Percentiles rank a stretch among this genome's conserved stretches.
Conservation (phyloP, 2,888 invertebrate genomes). For the Scaeva pyrastri region DNA sequence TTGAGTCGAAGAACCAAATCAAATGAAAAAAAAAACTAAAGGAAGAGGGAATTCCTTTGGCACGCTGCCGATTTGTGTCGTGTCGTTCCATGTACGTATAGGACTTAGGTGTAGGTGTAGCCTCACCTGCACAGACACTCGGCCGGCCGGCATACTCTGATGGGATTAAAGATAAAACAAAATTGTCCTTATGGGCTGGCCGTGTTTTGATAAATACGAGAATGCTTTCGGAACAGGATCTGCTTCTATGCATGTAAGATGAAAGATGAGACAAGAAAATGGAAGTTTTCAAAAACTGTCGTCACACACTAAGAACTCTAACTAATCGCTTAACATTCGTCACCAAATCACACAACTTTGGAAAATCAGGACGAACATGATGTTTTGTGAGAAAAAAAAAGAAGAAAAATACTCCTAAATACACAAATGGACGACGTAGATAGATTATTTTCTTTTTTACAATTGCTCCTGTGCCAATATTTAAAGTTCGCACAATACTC, state of each 20-base stretch:
- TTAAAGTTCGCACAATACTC: constrained; percentile 69
- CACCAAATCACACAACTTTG: constrained; percentile 13
- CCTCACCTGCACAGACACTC: constrained; percentile 57
- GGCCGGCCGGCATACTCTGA: constrained; percentile 41
- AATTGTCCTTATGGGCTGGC: not conserved
- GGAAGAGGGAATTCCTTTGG: constrained; percentile 35
- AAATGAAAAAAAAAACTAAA: constrained; percentile 39
- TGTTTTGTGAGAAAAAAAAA: constrained; percentile 1
- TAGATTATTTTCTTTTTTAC: constrained; percentile 11
- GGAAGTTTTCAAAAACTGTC: constrained; percentile 14
- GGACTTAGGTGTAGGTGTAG: constrained; percentile 34
- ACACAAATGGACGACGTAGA: constrained; percentile 46
- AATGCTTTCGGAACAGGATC: not conserved
- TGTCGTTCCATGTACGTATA: too few species aligned
- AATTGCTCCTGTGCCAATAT: constrained; percentile 60
- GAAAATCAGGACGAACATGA: constrained; percentile 32
- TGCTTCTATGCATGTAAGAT: too few species aligned
- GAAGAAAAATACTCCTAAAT: constrained; percentile 41
- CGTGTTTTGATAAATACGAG: constrained; percentile 7
- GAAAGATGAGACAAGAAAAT: constrained; percentile 11
- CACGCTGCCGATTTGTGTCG: constrained; percentile 34
- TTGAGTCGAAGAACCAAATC: constrained; percentile 19
- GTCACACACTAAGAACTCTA: constrained; percentile 9
- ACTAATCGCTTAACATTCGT: constrained; percentile 35
- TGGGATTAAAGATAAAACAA: constrained; percentile 34